Conservation (phyloP, 2,113 vertebrate genomes). For the Bos javanicus region DNA sequence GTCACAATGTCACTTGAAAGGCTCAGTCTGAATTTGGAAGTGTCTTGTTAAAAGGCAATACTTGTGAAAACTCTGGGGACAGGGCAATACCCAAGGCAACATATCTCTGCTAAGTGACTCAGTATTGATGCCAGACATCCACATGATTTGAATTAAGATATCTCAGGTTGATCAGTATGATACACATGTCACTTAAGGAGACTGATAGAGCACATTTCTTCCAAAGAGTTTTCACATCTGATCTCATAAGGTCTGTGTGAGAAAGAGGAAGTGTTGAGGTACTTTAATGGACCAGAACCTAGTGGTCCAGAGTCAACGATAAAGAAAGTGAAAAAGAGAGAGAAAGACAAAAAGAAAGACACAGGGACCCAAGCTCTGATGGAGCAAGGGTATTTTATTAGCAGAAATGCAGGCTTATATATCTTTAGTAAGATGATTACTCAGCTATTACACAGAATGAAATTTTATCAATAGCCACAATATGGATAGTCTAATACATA, state of each 20-base stretch:
- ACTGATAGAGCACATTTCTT: not conserved
- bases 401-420: too few species aligned
- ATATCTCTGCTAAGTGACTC: not conserved
- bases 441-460: too few species aligned
- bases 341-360: too few species aligned
- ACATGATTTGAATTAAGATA: not conserved
- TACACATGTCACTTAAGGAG: not conserved
- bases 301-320: too few species aligned
- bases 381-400: too few species aligned
- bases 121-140: not conserved
- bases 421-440: too few species aligned
- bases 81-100: not conserved
- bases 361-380: too few species aligned
- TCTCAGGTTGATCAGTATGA: not conserved
- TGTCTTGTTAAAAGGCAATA: not conserved
- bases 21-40: not conserved
- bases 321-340: too few species aligned
- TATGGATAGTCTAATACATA: too few species aligned
- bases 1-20: conserved; percentile 30
- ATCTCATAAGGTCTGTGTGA: not conserved
- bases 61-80: not conserved
- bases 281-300: too few species aligned
- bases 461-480: too few species aligned
- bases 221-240: not conserved
- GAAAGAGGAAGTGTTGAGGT: not conserved